Base-by-base conservation (phyloP, 2,888 invertebrate species). In the Neoascia interrupta region DNA sequence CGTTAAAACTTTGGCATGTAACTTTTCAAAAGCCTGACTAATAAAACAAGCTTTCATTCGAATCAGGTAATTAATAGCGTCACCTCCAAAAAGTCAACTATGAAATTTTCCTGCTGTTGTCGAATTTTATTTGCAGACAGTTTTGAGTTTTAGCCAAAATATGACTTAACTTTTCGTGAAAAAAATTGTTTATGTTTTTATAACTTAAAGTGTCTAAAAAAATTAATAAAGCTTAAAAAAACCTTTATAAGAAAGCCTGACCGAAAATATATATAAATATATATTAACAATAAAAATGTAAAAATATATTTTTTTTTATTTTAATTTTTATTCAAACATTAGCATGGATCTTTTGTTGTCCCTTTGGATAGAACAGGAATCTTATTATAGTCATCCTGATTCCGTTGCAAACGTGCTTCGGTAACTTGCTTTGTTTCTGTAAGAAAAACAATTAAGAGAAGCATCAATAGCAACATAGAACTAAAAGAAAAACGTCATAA, bases 381-480 rank as follows among this genome's bases (percentile, higher is more conserved):
- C n/a, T 47, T n/a, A 5, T 8, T 31, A 19, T 19, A 56, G 36
- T 13, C 13, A 28, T 6, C 19, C 36, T 43, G 34, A 13, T 1
- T 13, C 11, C 41, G 51, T 63, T 31, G 41, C n/a, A n/a, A n/a
- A n/a, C n/a, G n/a, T 21, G 63, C 41, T 41, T 39, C 21, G n/a
- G 18, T 34, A 39, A 10, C 26, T 41, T 34, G 26, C 19, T 26
- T 51, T 36, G 15, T 41, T 37, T 51, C 21, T 26, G 11, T 19
- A 3, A 41, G 47, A n/a, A 26, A 63, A 54, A 37, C 8, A 28
- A 45, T 11, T 11, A 66, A 28, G 31, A 45, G 10, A 69, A 69
- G n/a, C 60, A 36, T 74, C 73, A 68, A 74, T 74, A 68, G 58
- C 39, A 73, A 58, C 26, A 58, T 64, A 72, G 54, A 54, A 39